These are phyloP conservation scores for Falco novaeseelandiae DNA, from an alignment of 2,797 vertebrate species.

Conservation along the genomic window DNA sequence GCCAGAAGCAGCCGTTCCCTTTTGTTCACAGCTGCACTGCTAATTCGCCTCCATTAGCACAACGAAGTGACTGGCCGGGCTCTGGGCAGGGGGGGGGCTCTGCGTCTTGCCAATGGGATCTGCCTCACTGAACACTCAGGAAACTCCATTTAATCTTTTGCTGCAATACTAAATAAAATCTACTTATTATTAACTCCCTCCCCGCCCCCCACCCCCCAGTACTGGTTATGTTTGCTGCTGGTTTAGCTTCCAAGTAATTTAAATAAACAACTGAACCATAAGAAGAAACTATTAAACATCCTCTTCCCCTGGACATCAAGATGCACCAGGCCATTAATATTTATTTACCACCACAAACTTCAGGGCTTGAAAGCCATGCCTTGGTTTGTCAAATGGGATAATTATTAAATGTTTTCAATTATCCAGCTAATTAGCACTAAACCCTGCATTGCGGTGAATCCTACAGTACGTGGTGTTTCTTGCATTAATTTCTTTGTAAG, in stretches of 20 bases:
- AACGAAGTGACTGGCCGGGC: background rate
- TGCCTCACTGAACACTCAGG: background rate
- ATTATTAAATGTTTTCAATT: slow-evolving; percentile 36
- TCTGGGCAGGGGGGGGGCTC: background rate
- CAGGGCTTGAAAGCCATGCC: background rate
- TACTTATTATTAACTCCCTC: background rate
- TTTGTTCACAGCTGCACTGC: background rate
- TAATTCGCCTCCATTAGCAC: background rate
- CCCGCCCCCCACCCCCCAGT: background rate
- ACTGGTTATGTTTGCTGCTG: slow-evolving; percentile 22
- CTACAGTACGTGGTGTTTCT: background rate
- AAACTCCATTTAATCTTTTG: background rate
- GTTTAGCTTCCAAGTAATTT: slow-evolving; percentile 49
- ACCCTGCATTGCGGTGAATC: background rate
- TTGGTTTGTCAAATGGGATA: slow-evolving; percentile 10
- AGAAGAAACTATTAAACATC: slow-evolving; percentile 55
- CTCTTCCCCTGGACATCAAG: slow-evolving; percentile 1
- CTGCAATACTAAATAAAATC: slow-evolving; percentile 44
- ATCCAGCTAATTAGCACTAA: background rate
- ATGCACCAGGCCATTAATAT: slow-evolving; percentile 31
- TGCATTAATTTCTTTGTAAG: background rate
- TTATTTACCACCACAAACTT: slow-evolving; percentile 20
- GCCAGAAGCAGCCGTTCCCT: background rate
- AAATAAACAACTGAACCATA: slow-evolving; percentile 52
- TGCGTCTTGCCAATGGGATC: background rate